These are phyloP conservation scores for Eupithecia inturbata DNA, from an alignment of 2,888 invertebrate species.

Conservation along the genomic window DNA sequence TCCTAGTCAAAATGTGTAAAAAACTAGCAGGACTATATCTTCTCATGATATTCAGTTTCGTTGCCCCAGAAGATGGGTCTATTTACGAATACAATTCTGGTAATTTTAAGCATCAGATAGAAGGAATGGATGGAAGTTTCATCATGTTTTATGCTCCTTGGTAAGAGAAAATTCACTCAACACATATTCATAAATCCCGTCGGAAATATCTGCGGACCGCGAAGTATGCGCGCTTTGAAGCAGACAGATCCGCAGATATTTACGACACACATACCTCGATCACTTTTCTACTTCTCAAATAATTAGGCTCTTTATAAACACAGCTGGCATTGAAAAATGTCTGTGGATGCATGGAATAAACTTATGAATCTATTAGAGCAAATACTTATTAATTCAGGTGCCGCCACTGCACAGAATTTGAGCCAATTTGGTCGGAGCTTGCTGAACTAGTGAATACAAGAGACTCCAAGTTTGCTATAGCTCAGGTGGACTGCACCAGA, in stretches of 20 bases:
- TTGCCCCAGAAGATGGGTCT: constrained; percentile 87
- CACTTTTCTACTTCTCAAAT: too few species aligned
- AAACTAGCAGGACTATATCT: constrained; percentile 52
- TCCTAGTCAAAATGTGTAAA: constrained; percentile 50
- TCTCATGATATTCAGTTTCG: constrained; percentile 83
- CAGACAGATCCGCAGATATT: too few species aligned
- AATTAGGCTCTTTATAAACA: too few species aligned
- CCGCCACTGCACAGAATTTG: constrained; percentile 91
- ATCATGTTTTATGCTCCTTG: constrained; percentile 92
- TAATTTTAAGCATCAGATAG: constrained; percentile 85
- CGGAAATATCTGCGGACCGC: too few species aligned
- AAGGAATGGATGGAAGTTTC: constrained; percentile 88
- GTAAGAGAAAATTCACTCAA: constrained; percentile 72
- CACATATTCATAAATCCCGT: too few species aligned
- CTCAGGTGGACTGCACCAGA: constrained; percentile 91
- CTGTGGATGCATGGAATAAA: not conserved
- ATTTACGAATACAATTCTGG: constrained; percentile 84
- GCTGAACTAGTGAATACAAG: constrained; percentile 87
- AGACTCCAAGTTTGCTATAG: constrained; percentile 87
- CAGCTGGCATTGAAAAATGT: too few species aligned
- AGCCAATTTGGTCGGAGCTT: constrained; percentile 90
- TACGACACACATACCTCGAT: too few species aligned
- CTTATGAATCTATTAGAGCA: not conserved
- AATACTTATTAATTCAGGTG: constrained; percentile 85
- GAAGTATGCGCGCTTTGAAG: too few species aligned